A percentile compares a stretch with the other conserved stretches of the same genome.
Conservation (phyloP, 2,888 invertebrate genomes). For the Clusia tigrina region DNA sequence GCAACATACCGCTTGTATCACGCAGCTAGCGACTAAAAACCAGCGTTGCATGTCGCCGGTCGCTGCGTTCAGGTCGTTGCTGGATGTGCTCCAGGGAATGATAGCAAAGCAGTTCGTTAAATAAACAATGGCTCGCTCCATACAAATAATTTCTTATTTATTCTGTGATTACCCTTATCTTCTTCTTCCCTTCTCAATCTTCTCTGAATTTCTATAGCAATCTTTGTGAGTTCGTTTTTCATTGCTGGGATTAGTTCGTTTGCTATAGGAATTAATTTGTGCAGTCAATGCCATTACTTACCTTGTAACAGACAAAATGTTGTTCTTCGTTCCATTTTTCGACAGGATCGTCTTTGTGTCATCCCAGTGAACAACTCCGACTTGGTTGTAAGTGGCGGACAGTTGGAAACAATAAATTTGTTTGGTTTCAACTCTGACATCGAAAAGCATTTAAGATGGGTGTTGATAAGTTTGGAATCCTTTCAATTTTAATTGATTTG, state of each 20-base stretch:
- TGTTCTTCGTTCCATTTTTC: no score
- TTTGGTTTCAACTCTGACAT: constrained; percentile 35
- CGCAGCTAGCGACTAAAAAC: neutral
- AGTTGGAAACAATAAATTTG: constrained; percentile 14
- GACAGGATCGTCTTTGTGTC: neutral
- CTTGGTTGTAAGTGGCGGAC: no score
- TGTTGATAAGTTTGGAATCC: neutral
- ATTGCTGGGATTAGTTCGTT: neutral
- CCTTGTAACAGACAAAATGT: neutral
- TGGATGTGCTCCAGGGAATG: constrained; percentile 15
- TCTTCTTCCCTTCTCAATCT: neutral
- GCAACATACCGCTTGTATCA: neutral
- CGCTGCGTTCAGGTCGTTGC: neutral
- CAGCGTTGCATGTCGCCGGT: constrained; percentile 16
- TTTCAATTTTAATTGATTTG: no score
- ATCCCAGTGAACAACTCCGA: neutral
- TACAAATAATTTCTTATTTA: constrained; percentile 15
- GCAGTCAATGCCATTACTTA: constrained; percentile 8
- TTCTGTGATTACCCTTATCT: neutral
- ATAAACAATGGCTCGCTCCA: constrained; percentile 24
- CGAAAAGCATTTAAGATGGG: constrained; percentile 36
- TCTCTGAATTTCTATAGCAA: neutral
- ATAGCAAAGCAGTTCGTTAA: constrained; percentile 28
- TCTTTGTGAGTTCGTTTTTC: neutral
- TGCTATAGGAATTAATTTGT: neutral